Conservation (phyloP, 2,888 invertebrate genomes). For the Oxyteleia sp. region DNA sequence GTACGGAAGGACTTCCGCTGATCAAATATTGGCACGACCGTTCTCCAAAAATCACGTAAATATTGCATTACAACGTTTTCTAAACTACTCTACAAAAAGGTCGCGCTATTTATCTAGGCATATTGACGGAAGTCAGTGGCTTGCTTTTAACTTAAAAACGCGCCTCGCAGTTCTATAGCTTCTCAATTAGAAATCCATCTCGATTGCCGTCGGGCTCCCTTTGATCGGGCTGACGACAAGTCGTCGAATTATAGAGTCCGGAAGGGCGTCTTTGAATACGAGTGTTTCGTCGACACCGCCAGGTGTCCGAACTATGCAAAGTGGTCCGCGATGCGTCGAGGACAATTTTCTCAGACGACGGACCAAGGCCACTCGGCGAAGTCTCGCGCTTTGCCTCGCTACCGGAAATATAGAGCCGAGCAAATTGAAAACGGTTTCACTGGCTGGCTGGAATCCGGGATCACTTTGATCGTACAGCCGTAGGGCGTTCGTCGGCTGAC, state of each 20-base stretch:
- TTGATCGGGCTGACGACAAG: conserved; percentile 42
- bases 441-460: conserved; percentile 43
- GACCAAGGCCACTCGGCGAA: conserved; percentile 48
- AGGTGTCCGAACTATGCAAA: conserved; percentile 86
- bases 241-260: conserved; percentile 50
- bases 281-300: conserved; percentile 86
- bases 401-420: conserved; percentile 56
- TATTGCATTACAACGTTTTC: conserved; percentile 47
- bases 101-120: conserved; percentile 28
- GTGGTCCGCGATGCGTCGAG: conserved; percentile 64
- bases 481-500: conserved; percentile 49
- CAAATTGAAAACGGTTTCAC: conserved; percentile 48
- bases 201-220: conserved; percentile 51
- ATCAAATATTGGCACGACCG: conserved; percentile 30
- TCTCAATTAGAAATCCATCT: conserved; percentile 55
- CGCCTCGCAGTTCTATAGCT: conserved; percentile 2
- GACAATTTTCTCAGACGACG: conserved; percentile 65
- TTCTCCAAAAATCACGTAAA: conserved; percentile 37
- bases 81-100: conserved; percentile 34
- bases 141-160: conserved; percentile 23
- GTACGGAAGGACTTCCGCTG: too few relatives aligned
- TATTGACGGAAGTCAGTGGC: conserved; percentile 35
- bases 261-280: conserved; percentile 63
- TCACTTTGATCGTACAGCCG: conserved; percentile 63
- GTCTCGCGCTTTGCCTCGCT: conserved; percentile 2